Evolutionary conservation across 64 coral and sea anemone genomes (phyloP).

Genomic region (Acropora tenuis): DNA sequence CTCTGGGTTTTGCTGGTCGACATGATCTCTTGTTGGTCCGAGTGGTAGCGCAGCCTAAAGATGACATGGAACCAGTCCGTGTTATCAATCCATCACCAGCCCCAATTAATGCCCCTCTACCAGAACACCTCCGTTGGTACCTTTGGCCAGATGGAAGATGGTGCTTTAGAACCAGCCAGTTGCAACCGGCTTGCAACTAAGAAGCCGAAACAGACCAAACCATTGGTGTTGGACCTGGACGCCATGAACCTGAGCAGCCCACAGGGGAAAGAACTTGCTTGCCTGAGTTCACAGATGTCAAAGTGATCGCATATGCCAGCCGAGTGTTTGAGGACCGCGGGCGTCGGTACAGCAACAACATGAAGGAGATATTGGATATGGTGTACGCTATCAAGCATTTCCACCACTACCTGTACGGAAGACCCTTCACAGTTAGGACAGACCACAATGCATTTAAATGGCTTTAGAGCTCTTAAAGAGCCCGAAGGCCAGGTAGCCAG

Average conservation of each 20-base stretch:
- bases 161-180: too few relatives aligned
- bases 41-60: background rate
- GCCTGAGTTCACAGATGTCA: background rate
- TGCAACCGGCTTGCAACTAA: too few relatives aligned
- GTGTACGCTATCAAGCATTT: slow-evolving; percentile 6
- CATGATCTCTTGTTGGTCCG: background rate
- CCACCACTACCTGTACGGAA: slow-evolving; percentile 39
- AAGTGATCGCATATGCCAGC: too few relatives aligned
- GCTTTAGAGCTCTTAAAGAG: too few relatives aligned
- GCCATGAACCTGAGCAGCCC: too few relatives aligned
- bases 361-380: background rate
- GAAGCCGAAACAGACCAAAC: background rate
- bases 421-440: slow-evolving; percentile 23
- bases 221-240: background rate
- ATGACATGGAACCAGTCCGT: background rate
- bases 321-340: too few relatives aligned
- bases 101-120: too few relatives aligned
- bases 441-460: slow-evolving; percentile 25
- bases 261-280: too few relatives aligned
- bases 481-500: too few relatives aligned
- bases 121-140: too few relatives aligned
- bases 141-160: background rate
- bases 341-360: background rate
- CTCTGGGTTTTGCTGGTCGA: background rate
- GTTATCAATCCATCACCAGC: background rate